These are phyloP conservation scores for Elysia crispata DNA, from an alignment of 2,888 invertebrate genomes.

Conservation along the genomic window DNA sequence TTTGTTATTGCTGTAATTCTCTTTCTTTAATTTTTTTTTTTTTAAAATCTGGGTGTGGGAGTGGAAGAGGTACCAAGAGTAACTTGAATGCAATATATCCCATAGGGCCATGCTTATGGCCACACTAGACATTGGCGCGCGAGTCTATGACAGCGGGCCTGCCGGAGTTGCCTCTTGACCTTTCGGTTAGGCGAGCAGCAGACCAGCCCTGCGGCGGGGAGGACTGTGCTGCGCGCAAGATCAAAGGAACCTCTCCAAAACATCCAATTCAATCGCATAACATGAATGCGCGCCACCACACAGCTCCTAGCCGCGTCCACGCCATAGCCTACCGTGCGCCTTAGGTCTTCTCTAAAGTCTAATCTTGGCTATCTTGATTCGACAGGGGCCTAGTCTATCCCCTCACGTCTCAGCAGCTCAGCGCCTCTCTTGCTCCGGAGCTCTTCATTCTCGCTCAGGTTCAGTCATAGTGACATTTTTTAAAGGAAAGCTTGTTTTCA, in stretches of 20 bases:
- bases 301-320: not conserved
- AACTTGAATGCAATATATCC: no score
- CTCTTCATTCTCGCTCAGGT: no score
- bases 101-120: not conserved
- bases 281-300: conserved; percentile 57
- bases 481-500: no score
- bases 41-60: no score
- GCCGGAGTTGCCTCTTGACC: conserved; percentile 58
- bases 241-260: conserved; percentile 61
- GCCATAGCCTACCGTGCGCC: not conserved
- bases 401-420: no score
- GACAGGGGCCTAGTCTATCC: conserved; percentile 12
- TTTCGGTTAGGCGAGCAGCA: conserved; percentile 52
- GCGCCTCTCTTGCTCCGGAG: no score
- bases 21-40: no score
- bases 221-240: conserved; percentile 63
- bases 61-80: no score
- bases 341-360: conserved; percentile 39
- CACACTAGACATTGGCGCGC: not conserved
- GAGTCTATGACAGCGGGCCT: conserved; percentile 35
- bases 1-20: no score
- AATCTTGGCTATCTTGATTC: conserved; percentile 47
- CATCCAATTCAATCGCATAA: conserved; percentile 63
- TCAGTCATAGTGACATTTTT: no score
- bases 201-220: conserved; percentile 57